Base-by-base conservation (phyloP, 2,113 vertebrate genomes). In the Tautogolabrus adspersus region DNA sequence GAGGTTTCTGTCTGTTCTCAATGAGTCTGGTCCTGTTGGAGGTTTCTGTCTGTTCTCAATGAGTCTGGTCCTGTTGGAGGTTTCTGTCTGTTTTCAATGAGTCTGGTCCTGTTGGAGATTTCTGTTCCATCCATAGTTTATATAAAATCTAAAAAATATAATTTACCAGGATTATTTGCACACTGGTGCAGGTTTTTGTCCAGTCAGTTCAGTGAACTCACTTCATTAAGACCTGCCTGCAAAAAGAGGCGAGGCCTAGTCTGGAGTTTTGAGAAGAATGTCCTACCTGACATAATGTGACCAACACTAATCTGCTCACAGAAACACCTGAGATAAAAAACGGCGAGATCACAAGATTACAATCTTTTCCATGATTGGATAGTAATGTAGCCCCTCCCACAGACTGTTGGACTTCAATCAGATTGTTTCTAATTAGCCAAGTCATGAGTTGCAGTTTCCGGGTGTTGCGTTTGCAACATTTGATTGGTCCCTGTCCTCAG, bases 291-390 rank as follows among this genome's bases (percentile, higher is more conserved):
- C 13, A 16, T 6, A 11, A 12, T 12, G 10, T 44, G 42, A 10
- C 13, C 16, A 16, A 38, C 5, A 8, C 4, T 8, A 5, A 47
- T 12, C 13, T 57, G 61, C 42, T 21, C 23, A 57, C 26, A 55
- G 11, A 30, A 51, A 52, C 58, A 58, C 37, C 63, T 82, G 75
- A 84, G 58, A 47, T 6, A 15, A 44, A 2, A 26, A 58, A 5
- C 6, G 42, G 71, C 52, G 66, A 63, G 3, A 10, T 58, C 66
- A 83, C 38, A 0, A 47, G 16, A n/a, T 38, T n/a, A n/a, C n/a
- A 23, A 40, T 47, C 55, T 46, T 44, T 59, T 2, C 19, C 13
- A 46, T 21, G 15, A 55, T 3, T 69, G 59, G 58, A 54, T 69
- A 18, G 18, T 49, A 66, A 21, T 5, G 0, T 6, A 13, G 18